Evolutionary conservation across 2,113 vertebrate genomes (phyloP), one percentile per base, ranked within the genome.

Genomic region (Hemichromis elongatus): DNA sequence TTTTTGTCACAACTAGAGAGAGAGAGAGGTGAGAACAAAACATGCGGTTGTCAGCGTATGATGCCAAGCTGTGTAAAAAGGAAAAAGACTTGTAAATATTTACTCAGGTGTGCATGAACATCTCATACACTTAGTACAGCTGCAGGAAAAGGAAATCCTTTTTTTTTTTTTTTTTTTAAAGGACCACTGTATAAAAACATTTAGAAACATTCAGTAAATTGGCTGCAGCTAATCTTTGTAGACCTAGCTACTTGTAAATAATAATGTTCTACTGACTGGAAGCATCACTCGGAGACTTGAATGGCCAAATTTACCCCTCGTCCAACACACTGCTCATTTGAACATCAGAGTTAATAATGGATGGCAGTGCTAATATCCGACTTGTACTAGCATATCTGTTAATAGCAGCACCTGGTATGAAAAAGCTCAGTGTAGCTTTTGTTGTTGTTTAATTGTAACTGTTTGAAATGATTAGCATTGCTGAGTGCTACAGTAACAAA

Each of bases 301-400:
- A 61, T n/a, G 57, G 57, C 30, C 35, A n/a, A 61, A 61, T 61
- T n/a, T n/a, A 12, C 30, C 30, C n/a, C 30, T 63, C 18, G 4
- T 30, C 12, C 21, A 40, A 66, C n/a, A 14, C 33, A 21, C 11
- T 21, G 35, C n/a, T 66, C 35, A 40, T 40, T 40, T 1, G 1
- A 40, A 24, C 12, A 0, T 66, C 61, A 66, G n/a, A 37, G 37
- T 37, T 9, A 37, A 66, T 40, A 66, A 37, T 66, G 61, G 35
- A 21, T 24, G 37, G 0, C 21, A 18, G 13, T 70, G 66, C 13
- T 70, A 10, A 45, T 70, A 26, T 45, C 66, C 0, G 1, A 0
- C 8, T 70, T 45, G 40, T 9, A 18, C 66, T 45, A 21, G 13
- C 3, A 45, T 45, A 10, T 42, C 66, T 26, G 21, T 70, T 45